phyloP scores from a whole-genome alignment of 2,888 invertebrate species.

The Mamestra brassicae region DNA sequence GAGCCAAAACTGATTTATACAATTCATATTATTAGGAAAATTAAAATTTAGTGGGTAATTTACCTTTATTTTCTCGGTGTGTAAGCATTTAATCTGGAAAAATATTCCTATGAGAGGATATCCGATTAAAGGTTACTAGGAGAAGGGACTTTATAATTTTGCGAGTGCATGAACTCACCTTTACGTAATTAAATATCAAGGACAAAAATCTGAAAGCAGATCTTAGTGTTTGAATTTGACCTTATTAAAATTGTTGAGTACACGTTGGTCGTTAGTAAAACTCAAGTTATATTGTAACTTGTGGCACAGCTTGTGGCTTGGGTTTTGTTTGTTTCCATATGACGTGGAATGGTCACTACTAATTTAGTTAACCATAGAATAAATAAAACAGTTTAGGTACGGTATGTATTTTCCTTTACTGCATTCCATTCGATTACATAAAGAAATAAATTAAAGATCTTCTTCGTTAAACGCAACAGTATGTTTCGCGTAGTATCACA shows the following conservation, averaged over 20 bases:
- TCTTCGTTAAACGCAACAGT: slow-evolving; percentile 29
- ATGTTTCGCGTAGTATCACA: slow-evolving; percentile 67
- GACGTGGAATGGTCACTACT: neutral
- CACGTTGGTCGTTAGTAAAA: slow-evolving; percentile 26
- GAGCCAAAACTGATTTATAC: neutral
- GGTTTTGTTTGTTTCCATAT: slow-evolving; percentile 4
- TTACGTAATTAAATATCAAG: slow-evolving; percentile 75
- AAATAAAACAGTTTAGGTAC: neutral
- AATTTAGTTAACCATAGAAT: slow-evolving; percentile 3
- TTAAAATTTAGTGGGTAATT: neutral
- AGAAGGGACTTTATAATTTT: slow-evolving; percentile 69
- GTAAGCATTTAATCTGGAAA: slow-evolving; percentile 8
- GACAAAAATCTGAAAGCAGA: slow-evolving; percentile 75
- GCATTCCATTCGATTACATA: slow-evolving; percentile 10
- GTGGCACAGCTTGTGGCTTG: neutral
- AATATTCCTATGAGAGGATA: slow-evolving; percentile 46
- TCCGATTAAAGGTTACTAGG: slow-evolving; percentile 68
- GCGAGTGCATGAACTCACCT: slow-evolving; percentile 68
- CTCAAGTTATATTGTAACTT: slow-evolving; percentile 10
- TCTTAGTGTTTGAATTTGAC: slow-evolving; percentile 70
- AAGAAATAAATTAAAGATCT: neutral
- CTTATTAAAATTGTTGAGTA: slow-evolving; percentile 67
- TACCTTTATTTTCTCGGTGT: neutral
- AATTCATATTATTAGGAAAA: neutral
- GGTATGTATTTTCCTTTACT: neutral